Evolutionary conservation across 2,888 invertebrate genomes (phyloP).

Genomic region (Drosophila prostipennis): DNA sequence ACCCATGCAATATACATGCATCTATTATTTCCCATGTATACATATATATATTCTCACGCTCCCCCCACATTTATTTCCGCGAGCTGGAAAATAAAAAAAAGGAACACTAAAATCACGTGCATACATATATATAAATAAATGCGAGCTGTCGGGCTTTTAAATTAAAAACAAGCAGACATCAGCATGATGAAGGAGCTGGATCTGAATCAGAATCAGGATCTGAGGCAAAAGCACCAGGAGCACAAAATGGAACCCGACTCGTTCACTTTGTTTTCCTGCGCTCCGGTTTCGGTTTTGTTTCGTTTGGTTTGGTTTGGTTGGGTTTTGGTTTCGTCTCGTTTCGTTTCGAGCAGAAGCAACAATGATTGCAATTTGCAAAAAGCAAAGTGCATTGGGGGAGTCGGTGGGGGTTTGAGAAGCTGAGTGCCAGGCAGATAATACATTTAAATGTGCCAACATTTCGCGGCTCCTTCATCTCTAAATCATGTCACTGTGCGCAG

Average conservation of each 20-base stretch:
- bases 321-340: constrained; percentile 41
- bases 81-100: constrained; percentile 1
- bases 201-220: constrained; percentile 11
- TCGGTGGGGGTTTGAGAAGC: background rate
- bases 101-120: constrained; percentile 68
- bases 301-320: constrained; percentile 21
- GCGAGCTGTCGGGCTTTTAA: constrained; percentile 68
- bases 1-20: constrained; percentile 42
- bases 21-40: constrained; percentile 41
- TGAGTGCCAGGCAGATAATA: constrained; percentile 53
- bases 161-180: constrained; percentile 73
- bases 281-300: constrained; percentile 22
- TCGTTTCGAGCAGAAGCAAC: constrained; percentile 47
- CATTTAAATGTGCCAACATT: constrained; percentile 63
- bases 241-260: constrained; percentile 32
- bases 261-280: constrained; percentile 30
- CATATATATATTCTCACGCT: constrained; percentile 13
- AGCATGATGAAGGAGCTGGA: constrained; percentile 41
- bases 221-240: background rate
- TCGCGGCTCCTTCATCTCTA: constrained; percentile 47
- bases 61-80: constrained; percentile 11
- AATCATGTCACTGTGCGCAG: constrained; percentile 11
- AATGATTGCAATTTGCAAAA: constrained; percentile 72
- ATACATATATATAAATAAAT: constrained; percentile 62
- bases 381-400: constrained; percentile 52